Evolutionary conservation across 2,888 invertebrate species (phyloP).

Genomic region (Drosophila mayaguana): DNA sequence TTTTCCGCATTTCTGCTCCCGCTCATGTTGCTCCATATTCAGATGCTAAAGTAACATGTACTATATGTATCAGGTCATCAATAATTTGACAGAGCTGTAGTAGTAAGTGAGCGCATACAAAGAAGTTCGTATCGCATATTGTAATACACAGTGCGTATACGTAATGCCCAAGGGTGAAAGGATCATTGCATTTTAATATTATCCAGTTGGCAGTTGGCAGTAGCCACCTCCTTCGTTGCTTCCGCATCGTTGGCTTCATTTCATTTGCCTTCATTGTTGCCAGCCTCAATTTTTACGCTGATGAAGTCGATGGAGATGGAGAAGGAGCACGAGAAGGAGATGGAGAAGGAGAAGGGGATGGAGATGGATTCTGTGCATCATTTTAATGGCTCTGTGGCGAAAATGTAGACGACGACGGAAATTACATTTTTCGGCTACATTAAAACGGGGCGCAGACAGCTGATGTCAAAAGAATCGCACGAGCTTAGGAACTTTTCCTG

Average conservation of each 20-base stretch:
- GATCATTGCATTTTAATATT: slow-evolving; percentile 2
- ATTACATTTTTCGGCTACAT: slow-evolving; percentile 82
- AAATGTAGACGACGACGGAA: slow-evolving; percentile 67
- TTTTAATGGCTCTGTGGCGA: slow-evolving; percentile 62
- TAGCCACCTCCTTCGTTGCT: slow-evolving; percentile 24
- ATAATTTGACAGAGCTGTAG: background rate
- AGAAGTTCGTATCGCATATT: background rate
- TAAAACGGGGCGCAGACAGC: slow-evolving; percentile 72
- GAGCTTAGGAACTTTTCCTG: slow-evolving; percentile 40
- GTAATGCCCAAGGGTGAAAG: background rate
- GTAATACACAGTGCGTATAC: slow-evolving; percentile 43
- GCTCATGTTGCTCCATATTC: background rate
- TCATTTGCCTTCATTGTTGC: slow-evolving; percentile 35
- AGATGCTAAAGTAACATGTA: background rate
- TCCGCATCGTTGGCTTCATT: slow-evolving; percentile 49
- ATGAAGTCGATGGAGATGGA: slow-evolving; percentile 69
- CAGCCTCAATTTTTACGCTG: slow-evolving; percentile 65
- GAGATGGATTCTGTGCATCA: slow-evolving; percentile 58
- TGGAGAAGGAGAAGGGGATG: slow-evolving; percentile 37
- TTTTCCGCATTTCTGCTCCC: slow-evolving; percentile 9
- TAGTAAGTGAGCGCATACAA: background rate
- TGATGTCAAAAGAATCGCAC: slow-evolving; percentile 69
- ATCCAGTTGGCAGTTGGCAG: slow-evolving; percentile 7
- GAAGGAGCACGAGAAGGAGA: slow-evolving; percentile 40
- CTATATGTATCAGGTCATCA: background rate